A percentile compares a stretch with the other conserved stretches of the same genome.
Evolutionary conservation across 2,888 invertebrate species (phyloP).

Genomic region (Cyrtodaria siliqua): DNA sequence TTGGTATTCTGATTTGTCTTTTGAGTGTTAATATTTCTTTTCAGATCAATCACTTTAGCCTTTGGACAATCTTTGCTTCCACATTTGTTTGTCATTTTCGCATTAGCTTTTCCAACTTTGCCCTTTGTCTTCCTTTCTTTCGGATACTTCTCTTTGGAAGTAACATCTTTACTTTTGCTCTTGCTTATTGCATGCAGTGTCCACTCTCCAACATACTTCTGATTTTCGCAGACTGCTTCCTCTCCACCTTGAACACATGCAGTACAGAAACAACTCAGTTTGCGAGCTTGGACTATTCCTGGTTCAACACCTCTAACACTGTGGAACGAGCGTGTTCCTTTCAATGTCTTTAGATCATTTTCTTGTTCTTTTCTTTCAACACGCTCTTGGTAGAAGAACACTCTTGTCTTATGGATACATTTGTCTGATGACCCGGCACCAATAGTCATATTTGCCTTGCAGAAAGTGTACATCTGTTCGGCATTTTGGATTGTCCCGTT

Average conservation of each 20-base stretch:
- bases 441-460: no score
- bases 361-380: constrained; percentile 1
- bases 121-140: neutral
- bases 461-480: no score
- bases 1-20: no score
- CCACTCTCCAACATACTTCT: constrained; percentile 14
- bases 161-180: constrained; percentile 1
- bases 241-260: constrained; percentile 7
- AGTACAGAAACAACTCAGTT: constrained; percentile 42
- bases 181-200: neutral
- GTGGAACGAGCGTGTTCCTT: constrained; percentile 40
- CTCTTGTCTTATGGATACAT: constrained; percentile 46
- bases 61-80: neutral
- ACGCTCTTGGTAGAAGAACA: constrained; percentile 26
- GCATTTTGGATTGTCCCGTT: no score
- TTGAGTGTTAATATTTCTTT: neutral
- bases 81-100: neutral
- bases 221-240: constrained; percentile 11
- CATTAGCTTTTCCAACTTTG: neutral
- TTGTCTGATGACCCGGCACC: neutral
- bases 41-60: neutral
- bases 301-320: constrained; percentile 32
- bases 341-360: constrained; percentile 10
- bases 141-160: neutral
- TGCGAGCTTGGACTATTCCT: constrained; percentile 18